Evolutionary conservation across 2,888 invertebrate genomes (phyloP), one percentile per base, ranked within the genome.

Genomic region (Eupithecia dodoneata): DNA sequence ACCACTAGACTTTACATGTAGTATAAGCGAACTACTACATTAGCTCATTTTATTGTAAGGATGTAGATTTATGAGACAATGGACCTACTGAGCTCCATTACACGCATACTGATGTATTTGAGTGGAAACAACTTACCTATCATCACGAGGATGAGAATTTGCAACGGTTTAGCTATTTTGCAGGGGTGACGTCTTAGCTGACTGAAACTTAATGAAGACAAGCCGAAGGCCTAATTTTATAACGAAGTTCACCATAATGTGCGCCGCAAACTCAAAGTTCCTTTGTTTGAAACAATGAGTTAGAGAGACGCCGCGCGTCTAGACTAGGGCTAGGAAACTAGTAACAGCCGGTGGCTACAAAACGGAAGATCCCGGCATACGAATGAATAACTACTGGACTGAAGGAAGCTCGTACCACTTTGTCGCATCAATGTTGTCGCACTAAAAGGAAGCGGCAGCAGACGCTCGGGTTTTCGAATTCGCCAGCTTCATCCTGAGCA

Each of bases 281-380:
- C 84, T 87, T 88, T 88, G 87, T 89, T 84, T 83, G 81, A 81
- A 89, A 88, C 86, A 87, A 88, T 85, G 85, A 86, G 85, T 87
- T 88, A 86, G 83, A 84, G 81, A 85, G 84, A 82, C 83, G 83
- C 82, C 83, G 80, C 83, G 84, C 83, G 84, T 84, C 83, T 85
- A 84, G 84, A 82, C 83, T 72, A 74, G 77, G 76, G 70, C 81
- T 83, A 72, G 79, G 63, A 63, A 63, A 63, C 63, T 63, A 63
- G 30, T 77, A 82, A 83, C 85, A 86, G 83, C 79, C 81, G 83
- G 82, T 83, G 84, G 84, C 81, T 79, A 80, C 83, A 82, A 83
- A 77, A 80, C 78, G 80, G 75, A 78, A 74, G 79, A 80, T 12
- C 80, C 73, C 76, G 75, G 85, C 85, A 87, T 88, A 86, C 85